Percentiles rank a stretch among this genome's conserved stretches.
Evolutionary conservation across 2,888 invertebrate species (phyloP).

Genomic region (Agrilus cyanescens): DNA sequence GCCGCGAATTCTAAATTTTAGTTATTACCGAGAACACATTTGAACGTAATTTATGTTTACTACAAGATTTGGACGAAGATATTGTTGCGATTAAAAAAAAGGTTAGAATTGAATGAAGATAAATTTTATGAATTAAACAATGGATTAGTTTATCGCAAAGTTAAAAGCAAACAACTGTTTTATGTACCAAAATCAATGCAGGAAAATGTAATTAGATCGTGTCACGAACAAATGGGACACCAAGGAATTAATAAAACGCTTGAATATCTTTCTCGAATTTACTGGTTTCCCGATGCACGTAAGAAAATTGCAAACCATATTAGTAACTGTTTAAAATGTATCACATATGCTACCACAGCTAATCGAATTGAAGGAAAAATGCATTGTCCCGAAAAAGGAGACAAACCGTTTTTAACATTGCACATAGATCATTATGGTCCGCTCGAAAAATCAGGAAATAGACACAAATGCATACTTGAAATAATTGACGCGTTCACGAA

Average conservation of each 20-base stretch:
- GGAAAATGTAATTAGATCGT: too few species aligned
- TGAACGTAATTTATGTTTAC: not conserved
- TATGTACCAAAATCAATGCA: too few species aligned
- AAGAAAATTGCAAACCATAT: not conserved
- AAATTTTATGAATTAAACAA: constrained; percentile 1
- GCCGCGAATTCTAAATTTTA: not conserved
- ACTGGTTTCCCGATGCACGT: not conserved
- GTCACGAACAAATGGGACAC: not conserved
- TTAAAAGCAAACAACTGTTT: not conserved
- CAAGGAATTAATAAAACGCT: not conserved
- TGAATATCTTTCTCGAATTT: not conserved
- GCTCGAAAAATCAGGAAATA: constrained; percentile 11
- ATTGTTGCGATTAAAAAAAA: not conserved
- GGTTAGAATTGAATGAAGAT: not conserved
- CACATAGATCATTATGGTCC: constrained; percentile 4
- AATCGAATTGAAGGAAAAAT: not conserved
- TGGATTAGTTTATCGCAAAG: constrained; percentile 2
- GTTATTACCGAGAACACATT: constrained; percentile 1
- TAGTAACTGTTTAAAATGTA: constrained; percentile 1
- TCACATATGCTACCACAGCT: not conserved
- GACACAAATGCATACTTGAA: constrained; percentile 19
- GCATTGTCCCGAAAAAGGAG: not conserved
- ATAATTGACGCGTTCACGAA: constrained; percentile 22
- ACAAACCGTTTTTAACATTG: not conserved
- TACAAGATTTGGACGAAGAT: not conserved